Evolutionary conservation across 2,888 invertebrate species (phyloP).

Genomic region (Drosophila hawaiiensis): DNA sequence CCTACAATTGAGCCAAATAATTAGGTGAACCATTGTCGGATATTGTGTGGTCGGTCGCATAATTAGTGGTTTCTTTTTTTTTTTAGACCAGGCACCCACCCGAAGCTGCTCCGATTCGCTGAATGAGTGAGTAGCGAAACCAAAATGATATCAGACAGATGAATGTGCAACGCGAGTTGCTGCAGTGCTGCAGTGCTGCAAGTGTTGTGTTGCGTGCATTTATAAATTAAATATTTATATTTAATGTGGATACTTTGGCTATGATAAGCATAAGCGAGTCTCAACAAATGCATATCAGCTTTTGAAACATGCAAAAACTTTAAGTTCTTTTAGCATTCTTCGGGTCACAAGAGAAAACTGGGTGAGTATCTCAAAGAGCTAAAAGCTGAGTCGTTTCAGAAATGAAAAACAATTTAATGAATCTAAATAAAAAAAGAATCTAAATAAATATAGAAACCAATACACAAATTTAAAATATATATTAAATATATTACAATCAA

Average conservation of each 20-base stretch:
- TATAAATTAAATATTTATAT: background rate
- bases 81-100: slow-evolving; percentile 1
- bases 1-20: slow-evolving; percentile 73
- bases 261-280: background rate
- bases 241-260: background rate
- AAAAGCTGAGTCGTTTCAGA: background rate
- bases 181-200: background rate
- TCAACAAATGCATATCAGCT: background rate
- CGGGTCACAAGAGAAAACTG: background rate
- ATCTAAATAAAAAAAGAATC: background rate
- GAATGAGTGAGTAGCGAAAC: slow-evolving; percentile 15
- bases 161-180: background rate
- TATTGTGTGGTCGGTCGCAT: slow-evolving; percentile 59
- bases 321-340: background rate
- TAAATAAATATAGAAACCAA: no score
- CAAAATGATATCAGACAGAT: background rate
- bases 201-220: background rate
- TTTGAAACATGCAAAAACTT: background rate
- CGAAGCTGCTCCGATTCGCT: slow-evolving; percentile 7
- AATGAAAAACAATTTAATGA: background rate
- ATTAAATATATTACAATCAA: no score
- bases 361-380: background rate
- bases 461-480: no score
- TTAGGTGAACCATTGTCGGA: slow-evolving; percentile 73
- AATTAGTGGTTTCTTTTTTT: slow-evolving; percentile 76